phyloP scores from a whole-genome alignment of 2,888 invertebrate species.

The Leuctra nigra region DNA sequence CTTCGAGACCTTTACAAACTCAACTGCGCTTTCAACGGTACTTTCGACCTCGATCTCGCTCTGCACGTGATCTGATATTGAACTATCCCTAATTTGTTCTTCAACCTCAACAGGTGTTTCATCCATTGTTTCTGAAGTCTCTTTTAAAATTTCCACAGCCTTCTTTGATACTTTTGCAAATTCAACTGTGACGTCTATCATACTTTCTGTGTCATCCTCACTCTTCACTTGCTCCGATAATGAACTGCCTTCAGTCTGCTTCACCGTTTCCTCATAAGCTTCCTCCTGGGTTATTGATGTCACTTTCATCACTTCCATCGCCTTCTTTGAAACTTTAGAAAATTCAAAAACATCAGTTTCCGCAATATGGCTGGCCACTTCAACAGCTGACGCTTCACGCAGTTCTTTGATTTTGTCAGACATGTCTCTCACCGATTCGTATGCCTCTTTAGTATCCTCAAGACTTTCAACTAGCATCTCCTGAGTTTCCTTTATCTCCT shows the following conservation, averaged over 20 bases:
- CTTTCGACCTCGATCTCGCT: no score
- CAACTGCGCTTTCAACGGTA: not conserved
- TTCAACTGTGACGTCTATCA: no score
- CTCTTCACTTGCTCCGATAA: no score
- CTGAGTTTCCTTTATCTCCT: not conserved
- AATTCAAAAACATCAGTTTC: not conserved
- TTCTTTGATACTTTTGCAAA: no score
- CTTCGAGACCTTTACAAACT: no score
- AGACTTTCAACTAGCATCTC: not conserved
- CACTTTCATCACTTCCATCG: not conserved
- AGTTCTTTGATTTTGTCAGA: constrained; percentile 1
- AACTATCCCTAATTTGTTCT: not conserved
- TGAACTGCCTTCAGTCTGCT: no score
- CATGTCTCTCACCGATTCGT: not conserved
- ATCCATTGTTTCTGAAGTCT: not conserved
- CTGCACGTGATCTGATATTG: not conserved
- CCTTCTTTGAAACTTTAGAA: not conserved
- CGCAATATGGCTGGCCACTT: no score
- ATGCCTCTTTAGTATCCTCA: not conserved
- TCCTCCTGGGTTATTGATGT: no score
- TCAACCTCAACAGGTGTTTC: not conserved
- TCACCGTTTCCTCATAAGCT: no score
- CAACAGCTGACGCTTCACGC: not conserved
- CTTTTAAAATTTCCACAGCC: not conserved
- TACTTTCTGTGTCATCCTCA: no score